phyloP scores from a whole-genome alignment of 2,113 vertebrate genomes.

The Mobula birostris region DNA sequence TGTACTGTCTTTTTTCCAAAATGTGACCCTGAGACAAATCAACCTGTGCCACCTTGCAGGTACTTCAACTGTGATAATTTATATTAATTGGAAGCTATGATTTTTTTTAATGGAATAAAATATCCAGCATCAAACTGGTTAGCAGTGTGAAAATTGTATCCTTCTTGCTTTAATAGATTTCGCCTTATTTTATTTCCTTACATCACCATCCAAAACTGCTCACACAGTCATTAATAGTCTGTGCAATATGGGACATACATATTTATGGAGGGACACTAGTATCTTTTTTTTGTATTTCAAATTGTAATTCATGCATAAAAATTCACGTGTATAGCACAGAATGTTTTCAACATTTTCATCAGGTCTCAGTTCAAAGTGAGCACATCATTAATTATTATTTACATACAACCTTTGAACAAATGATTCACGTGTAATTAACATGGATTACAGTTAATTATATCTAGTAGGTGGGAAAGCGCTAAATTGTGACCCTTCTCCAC shows the following conservation, averaged over 20 bases:
- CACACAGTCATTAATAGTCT: background rate
- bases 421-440: too few species aligned
- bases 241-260: background rate
- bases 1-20: constrained; percentile 92
- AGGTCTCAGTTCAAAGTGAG: too few species aligned
- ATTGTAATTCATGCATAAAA: too few species aligned
- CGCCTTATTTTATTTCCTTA: background rate
- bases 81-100: background rate
- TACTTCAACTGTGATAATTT: constrained; percentile 43
- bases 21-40: constrained; percentile 71
- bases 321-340: too few species aligned
- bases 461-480: too few species aligned
- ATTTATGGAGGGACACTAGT: too few species aligned
- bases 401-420: too few species aligned
- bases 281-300: too few species aligned
- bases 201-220: background rate
- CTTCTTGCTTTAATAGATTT: background rate
- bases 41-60: constrained; percentile 86
- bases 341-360: too few species aligned
- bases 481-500: too few species aligned
- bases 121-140: background rate
- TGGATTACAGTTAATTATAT: too few species aligned
- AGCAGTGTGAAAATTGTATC: background rate
- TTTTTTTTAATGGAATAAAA: background rate
- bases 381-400: too few species aligned